A percentile compares a stretch with the other conserved stretches of the same genome.
These are phyloP conservation scores for Lanius ludovicianus DNA, from an alignment of 2,113 vertebrate genomes.

Conservation along the genomic window DNA sequence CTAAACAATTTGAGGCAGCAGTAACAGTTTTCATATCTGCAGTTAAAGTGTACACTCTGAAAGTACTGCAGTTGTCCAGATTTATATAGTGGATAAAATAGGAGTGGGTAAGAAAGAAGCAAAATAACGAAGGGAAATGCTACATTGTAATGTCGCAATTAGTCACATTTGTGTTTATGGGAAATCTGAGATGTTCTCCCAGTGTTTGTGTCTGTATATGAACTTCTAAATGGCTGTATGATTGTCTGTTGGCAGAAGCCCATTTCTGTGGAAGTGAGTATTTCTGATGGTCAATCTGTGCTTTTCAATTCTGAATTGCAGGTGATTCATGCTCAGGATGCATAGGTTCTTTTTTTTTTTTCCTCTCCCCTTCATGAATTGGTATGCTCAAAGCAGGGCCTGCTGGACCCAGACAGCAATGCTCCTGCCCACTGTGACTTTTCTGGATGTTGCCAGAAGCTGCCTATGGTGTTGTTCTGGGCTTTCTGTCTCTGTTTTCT, in stretches of 20 bases:
- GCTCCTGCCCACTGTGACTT: neutral
- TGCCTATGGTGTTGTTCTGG: neutral
- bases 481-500: neutral
- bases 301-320: neutral
- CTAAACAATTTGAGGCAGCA: conserved; percentile 10
- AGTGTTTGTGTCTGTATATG: neutral
- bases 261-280: neutral
- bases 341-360: neutral
- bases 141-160: neutral
- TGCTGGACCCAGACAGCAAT: neutral
- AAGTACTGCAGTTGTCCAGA: neutral
- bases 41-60: neutral
- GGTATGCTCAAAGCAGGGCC: neutral
- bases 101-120: neutral
- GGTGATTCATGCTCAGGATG: neutral
- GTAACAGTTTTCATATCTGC: conserved; percentile 10
- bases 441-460: neutral
- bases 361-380: neutral
- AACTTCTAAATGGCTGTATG: neutral
- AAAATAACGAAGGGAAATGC: neutral
- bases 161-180: neutral
- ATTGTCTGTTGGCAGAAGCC: neutral
- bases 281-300: neutral
- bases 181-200: neutral
- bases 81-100: neutral